phyloP scores from a whole-genome alignment of 2,113 vertebrate species.

The Hymenochirus boettgeri region DNA sequence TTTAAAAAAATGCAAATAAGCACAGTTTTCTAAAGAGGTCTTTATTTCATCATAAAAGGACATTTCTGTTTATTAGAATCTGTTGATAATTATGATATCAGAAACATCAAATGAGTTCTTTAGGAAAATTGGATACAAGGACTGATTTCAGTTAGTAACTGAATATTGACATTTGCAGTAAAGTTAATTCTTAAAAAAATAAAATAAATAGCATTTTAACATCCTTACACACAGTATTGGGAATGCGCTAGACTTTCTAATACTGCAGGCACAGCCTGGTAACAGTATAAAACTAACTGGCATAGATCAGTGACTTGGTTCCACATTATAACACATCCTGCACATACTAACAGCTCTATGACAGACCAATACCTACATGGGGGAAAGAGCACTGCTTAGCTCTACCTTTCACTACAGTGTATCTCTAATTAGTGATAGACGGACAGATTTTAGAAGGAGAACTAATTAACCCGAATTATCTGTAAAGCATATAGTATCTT shows the following conservation, averaged over 20 bases:
- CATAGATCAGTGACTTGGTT: too few species aligned
- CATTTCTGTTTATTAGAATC: conserved; percentile 3
- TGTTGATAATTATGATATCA: neutral
- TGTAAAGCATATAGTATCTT: too few species aligned
- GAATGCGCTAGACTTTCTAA: neutral
- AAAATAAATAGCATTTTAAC: too few species aligned
- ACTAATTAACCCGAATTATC: too few species aligned
- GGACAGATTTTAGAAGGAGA: too few species aligned
- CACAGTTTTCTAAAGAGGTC: conserved; percentile 12
- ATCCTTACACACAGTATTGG: too few species aligned
- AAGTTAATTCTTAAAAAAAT: neutral
- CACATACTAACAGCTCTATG: too few species aligned
- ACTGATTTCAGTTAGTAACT: neutral
- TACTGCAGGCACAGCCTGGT: neutral
- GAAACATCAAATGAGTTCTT: conserved; percentile 22
- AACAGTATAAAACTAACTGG: neutral
- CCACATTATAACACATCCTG: too few species aligned
- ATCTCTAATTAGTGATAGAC: too few species aligned
- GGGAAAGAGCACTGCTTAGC: too few species aligned
- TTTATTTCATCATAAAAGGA: conserved; percentile 26
- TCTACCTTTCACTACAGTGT: too few species aligned
- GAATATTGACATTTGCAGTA: neutral
- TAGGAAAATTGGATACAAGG: neutral
- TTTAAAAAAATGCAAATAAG: neutral
- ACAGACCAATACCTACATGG: too few species aligned